Percentiles rank a stretch among this genome's conserved stretches.
These are phyloP conservation scores for Pogonomyrmex barbatus DNA, from an alignment of 1,140 invertebrate genomes.

Conservation along the genomic window DNA sequence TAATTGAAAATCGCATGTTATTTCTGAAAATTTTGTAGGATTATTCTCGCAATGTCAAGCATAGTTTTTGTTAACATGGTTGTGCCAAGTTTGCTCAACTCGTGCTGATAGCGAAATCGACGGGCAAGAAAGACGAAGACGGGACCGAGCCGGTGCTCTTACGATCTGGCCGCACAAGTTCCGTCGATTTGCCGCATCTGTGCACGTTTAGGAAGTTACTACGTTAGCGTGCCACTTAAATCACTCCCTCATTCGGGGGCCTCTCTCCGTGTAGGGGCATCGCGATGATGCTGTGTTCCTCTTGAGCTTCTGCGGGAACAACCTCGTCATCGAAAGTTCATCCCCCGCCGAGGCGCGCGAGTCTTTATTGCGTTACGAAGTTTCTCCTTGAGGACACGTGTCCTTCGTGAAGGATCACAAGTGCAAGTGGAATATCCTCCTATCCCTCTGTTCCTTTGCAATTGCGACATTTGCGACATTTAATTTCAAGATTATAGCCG, in stretches of 20 bases:
- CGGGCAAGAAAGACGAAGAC: slow-evolving; percentile 62
- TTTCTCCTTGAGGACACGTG: slow-evolving; percentile 73
- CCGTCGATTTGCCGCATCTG: slow-evolving; percentile 86
- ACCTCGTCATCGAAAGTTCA: slow-evolving; percentile 77
- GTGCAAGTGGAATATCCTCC: background rate
- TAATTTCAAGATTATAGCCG: background rate
- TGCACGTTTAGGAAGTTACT: slow-evolving; percentile 81
- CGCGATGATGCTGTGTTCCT: slow-evolving; percentile 58
- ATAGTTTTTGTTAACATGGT: background rate
- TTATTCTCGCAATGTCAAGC: background rate
- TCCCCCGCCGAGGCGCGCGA: slow-evolving; percentile 67
- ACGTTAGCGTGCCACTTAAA: slow-evolving; percentile 83
- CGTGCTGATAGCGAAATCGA: slow-evolving; percentile 25
- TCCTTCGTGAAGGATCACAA: slow-evolving; percentile 51
- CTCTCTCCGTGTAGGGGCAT: slow-evolving; percentile 20
- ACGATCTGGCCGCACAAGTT: slow-evolving; percentile 82
- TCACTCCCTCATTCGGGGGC: slow-evolving; percentile 77
- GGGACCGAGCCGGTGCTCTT: slow-evolving; percentile 65
- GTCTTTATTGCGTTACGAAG: slow-evolving; percentile 76
- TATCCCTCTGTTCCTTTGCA: background rate
- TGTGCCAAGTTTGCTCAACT: slow-evolving; percentile 10
- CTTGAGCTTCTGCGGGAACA: slow-evolving; percentile 61
- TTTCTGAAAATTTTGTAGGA: background rate
- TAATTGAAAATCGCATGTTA: background rate
- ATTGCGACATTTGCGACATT: slow-evolving; percentile 2